phyloP scores from a whole-genome alignment of 2,113 vertebrate genomes.

The Hassar affinis region DNA sequence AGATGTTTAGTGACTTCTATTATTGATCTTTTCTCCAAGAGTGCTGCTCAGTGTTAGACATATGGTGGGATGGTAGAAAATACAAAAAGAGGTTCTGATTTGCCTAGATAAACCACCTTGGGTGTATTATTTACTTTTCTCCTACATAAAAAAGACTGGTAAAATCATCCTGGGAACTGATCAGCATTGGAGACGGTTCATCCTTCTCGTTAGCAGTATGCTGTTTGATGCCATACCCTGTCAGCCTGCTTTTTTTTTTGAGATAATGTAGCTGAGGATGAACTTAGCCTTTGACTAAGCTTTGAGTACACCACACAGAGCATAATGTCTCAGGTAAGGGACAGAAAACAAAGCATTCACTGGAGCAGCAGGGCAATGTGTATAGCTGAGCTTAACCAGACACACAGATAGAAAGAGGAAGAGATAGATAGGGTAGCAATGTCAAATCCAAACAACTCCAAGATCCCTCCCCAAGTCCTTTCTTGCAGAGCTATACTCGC shows the following conservation, averaged over 20 bases:
- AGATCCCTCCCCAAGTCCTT: constrained; percentile 41
- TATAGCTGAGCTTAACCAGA: constrained; percentile 63
- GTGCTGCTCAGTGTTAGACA: constrained; percentile 33
- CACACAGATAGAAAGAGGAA: constrained; percentile 67
- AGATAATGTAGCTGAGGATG: constrained; percentile 24
- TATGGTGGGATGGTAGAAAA: not conserved
- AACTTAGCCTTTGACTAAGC: constrained; percentile 57
- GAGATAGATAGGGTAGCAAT: constrained; percentile 63
- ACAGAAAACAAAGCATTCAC: constrained; percentile 66
- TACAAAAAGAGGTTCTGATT: not conserved
- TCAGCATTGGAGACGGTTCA: constrained; percentile 55
- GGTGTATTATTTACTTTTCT: constrained; percentile 61
- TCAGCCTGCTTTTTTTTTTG: constrained; percentile 3
- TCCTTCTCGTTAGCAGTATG: constrained; percentile 62
- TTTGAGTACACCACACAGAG: constrained; percentile 51
- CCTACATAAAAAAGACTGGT: constrained; percentile 53
- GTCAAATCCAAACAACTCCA: constrained; percentile 46
- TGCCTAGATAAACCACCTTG: constrained; percentile 44
- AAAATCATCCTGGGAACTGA: constrained; percentile 54
- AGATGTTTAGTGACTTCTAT: constrained; percentile 29
- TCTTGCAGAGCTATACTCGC: constrained; percentile 20
- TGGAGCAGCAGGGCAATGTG: constrained; percentile 57
- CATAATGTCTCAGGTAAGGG: constrained; percentile 52
- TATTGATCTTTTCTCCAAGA: constrained; percentile 26
- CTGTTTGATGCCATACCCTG: constrained; percentile 43